Percentiles rank a stretch among this genome's conserved stretches.
Conservation (phyloP, 1,140 invertebrate genomes). For the Lepidurus packardi region DNA sequence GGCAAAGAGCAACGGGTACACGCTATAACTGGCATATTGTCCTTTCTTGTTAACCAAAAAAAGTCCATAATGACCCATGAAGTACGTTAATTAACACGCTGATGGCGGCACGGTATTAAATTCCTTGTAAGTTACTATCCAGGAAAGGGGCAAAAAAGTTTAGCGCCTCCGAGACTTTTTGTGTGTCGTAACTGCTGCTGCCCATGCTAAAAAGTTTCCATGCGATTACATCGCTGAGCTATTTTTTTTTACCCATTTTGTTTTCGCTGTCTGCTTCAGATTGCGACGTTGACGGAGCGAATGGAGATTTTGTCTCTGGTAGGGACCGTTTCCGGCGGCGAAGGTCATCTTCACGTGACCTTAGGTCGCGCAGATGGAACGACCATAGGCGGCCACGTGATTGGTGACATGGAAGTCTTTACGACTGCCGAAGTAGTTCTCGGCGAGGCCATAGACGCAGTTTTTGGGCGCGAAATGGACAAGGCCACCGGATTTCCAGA, state of each 20-base stretch:
- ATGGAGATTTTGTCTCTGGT: slow-evolving; percentile 48
- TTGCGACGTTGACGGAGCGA: slow-evolving; percentile 41
- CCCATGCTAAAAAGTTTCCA: not conserved
- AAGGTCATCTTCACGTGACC: slow-evolving; percentile 46
- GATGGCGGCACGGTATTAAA: too few relatives aligned
- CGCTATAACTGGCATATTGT: too few relatives aligned
- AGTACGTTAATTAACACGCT: too few relatives aligned
- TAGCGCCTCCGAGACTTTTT: not conserved
- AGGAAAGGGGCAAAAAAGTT: not conserved
- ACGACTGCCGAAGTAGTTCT: slow-evolving; percentile 49
- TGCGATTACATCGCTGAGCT: not conserved
- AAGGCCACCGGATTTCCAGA: slow-evolving; percentile 8
- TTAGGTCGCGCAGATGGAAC: slow-evolving; percentile 44
- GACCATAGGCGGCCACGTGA: slow-evolving; percentile 48
- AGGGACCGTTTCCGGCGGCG: slow-evolving; percentile 44
- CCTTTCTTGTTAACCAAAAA: too few relatives aligned
- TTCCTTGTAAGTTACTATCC: too few relatives aligned
- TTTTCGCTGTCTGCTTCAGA: slow-evolving; percentile 35
- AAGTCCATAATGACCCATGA: too few relatives aligned
- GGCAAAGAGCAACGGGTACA: too few relatives aligned
- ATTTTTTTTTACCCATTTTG: not conserved
- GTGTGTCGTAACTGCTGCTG: not conserved
- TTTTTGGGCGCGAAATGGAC: slow-evolving; percentile 39
- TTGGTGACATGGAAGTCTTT: slow-evolving; percentile 46
- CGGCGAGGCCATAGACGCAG: slow-evolving; percentile 41